Evolutionary conservation across 2,888 invertebrate species (phyloP).

Genomic region (Scaptomyza reducta): DNA sequence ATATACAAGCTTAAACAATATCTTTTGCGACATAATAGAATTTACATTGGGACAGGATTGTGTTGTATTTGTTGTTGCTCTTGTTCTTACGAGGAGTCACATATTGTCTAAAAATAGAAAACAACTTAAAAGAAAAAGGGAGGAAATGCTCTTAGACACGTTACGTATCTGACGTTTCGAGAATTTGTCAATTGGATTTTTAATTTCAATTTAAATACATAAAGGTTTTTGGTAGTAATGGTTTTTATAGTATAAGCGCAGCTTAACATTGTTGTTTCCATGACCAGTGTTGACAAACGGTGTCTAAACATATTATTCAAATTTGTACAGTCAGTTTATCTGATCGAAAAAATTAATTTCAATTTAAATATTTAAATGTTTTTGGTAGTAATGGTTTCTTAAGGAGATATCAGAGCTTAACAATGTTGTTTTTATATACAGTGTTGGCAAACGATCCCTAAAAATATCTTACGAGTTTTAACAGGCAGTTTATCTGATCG

Average conservation of each 20-base stretch:
- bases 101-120: conserved; percentile 20
- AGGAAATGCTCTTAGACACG: neutral
- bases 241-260: no score
- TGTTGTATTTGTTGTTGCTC: neutral
- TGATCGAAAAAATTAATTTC: no score
- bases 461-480: neutral
- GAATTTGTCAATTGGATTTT: neutral
- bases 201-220: neutral
- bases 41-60: conserved; percentile 19
- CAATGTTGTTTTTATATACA: no score
- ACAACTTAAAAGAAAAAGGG: neutral
- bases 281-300: no score
- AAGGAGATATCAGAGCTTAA: no score
- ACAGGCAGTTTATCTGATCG: neutral
- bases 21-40: conserved; percentile 26
- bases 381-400: no score
- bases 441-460: no score
- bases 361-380: no score
- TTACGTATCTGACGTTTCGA: neutral
- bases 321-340: no score
- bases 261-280: no score
- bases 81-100: neutral
- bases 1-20: conserved; percentile 5
- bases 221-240: no score
- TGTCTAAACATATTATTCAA: no score